Evolutionary conservation across 2,113 vertebrate genomes (phyloP).

Genomic region (Melanerpes formicivorus): DNA sequence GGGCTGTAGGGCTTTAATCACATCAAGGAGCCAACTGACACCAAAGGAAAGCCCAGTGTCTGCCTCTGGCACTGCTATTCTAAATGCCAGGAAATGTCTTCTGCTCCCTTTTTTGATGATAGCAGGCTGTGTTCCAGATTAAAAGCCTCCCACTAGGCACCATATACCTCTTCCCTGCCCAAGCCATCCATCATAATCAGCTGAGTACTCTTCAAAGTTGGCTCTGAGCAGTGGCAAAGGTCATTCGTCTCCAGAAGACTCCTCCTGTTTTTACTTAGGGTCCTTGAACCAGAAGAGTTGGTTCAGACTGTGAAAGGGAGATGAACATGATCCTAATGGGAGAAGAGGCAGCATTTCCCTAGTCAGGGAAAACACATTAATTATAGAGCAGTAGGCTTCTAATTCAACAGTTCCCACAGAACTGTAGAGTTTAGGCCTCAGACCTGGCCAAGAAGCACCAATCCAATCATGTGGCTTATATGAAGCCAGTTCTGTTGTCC

Average conservation of each 20-base stretch:
- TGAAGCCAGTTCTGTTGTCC: neutral
- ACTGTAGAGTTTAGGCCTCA: neutral
- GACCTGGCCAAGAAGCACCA: neutral
- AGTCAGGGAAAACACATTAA: neutral
- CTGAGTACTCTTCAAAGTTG: neutral
- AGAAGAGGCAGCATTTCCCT: neutral
- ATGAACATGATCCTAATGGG: neutral
- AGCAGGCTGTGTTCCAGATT: neutral
- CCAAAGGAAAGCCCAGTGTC: slow-evolving; percentile 8
- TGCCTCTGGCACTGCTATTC: slow-evolving; percentile 20
- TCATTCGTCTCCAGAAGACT: neutral
- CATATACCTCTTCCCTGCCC: neutral
- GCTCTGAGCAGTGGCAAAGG: slow-evolving; percentile 3
- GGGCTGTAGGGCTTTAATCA: slow-evolving; percentile 26
- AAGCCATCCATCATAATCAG: neutral
- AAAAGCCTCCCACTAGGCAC: neutral
- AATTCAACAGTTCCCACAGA: neutral
- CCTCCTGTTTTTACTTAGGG: neutral
- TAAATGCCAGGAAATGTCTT: slow-evolving; percentile 1
- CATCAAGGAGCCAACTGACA: neutral
- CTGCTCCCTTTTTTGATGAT: neutral
- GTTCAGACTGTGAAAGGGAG: neutral
- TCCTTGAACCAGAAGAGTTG: neutral
- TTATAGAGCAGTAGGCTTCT: neutral
- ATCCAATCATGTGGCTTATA: no score